Percentiles rank a stretch among this genome's conserved stretches.
phyloP scores from a whole-genome alignment of 2,113 vertebrate species.

The Origma solitaria region DNA sequence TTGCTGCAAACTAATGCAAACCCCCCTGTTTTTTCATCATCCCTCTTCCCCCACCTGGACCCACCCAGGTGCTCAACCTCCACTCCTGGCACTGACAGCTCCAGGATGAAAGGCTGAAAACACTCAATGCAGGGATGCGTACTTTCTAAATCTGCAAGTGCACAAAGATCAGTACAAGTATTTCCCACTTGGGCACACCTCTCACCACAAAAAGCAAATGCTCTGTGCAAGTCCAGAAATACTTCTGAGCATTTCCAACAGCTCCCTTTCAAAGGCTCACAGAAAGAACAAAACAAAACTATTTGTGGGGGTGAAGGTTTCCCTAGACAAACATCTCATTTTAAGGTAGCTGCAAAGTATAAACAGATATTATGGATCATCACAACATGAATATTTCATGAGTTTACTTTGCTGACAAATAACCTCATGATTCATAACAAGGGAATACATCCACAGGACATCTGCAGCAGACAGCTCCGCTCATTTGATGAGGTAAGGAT shows the following conservation, averaged over 20 bases:
- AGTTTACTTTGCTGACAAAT: slow-evolving; percentile 5
- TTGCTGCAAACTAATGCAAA: background rate
- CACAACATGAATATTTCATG: background rate
- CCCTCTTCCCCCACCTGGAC: background rate
- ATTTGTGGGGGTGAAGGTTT: background rate
- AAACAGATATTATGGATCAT: background rate
- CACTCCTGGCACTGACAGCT: background rate
- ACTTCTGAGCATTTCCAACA: background rate
- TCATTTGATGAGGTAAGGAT: background rate
- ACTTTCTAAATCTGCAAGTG: background rate
- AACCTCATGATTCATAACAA: background rate
- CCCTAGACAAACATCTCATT: background rate
- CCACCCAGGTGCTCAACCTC: background rate
- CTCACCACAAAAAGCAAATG: background rate
- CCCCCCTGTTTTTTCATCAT: background rate
- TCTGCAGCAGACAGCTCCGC: background rate
- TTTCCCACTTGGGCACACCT: background rate
- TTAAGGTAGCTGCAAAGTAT: background rate
- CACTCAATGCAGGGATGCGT: background rate
- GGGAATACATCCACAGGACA: slow-evolving; percentile 1
- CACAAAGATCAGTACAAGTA: background rate
- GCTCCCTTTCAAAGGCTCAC: background rate
- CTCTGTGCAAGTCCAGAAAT: background rate
- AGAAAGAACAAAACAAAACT: background rate
- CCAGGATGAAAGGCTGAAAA: background rate